Percentiles rank a stretch among this genome's conserved stretches.
Evolutionary conservation across 2,113 vertebrate species (phyloP).

Genomic region (Neogobius melanostomus): DNA sequence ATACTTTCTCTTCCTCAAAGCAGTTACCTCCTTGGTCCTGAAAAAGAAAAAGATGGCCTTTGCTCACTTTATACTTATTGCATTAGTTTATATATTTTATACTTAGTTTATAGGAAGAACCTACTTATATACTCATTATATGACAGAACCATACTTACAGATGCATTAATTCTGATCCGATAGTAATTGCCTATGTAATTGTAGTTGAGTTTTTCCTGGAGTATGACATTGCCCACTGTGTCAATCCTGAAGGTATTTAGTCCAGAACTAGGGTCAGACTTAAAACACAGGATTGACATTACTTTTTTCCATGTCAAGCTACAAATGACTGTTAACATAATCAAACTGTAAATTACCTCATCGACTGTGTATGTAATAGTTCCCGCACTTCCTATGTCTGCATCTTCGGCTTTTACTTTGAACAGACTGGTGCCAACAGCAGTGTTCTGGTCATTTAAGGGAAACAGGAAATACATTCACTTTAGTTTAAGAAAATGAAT

Average conservation of each 20-base stretch:
- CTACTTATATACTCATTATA: background rate
- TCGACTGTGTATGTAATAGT: slow-evolving; percentile 57
- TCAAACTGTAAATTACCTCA: slow-evolving; percentile 49
- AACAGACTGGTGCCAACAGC: slow-evolving; percentile 15
- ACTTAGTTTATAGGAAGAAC: no score
- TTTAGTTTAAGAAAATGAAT: no score
- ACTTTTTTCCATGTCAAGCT: no score
- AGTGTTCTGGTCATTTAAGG: slow-evolving; percentile 46
- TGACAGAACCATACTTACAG: slow-evolving; percentile 63
- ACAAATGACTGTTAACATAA: no score
- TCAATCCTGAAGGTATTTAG: slow-evolving; percentile 66
- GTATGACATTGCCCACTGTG: slow-evolving; percentile 63
- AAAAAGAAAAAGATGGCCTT: background rate
- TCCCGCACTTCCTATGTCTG: slow-evolving; percentile 28
- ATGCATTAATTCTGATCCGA: slow-evolving; percentile 72
- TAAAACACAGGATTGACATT: background rate
- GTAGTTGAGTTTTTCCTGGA: slow-evolving; percentile 72
- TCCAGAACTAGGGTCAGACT: slow-evolving; percentile 74
- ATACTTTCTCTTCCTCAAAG: fast-evolving
- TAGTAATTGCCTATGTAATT: slow-evolving; percentile 80
- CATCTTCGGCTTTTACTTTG: slow-evolving; percentile 36
- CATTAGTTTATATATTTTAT: no score
- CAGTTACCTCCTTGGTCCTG: slow-evolving; percentile 46
- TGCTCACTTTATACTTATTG: no score
- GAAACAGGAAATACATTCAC: background rate